Evolutionary conservation across 2,113 vertebrate species (phyloP), one percentile per base, ranked within the genome.

Genomic region (Chroicocephalus ridibundus): DNA sequence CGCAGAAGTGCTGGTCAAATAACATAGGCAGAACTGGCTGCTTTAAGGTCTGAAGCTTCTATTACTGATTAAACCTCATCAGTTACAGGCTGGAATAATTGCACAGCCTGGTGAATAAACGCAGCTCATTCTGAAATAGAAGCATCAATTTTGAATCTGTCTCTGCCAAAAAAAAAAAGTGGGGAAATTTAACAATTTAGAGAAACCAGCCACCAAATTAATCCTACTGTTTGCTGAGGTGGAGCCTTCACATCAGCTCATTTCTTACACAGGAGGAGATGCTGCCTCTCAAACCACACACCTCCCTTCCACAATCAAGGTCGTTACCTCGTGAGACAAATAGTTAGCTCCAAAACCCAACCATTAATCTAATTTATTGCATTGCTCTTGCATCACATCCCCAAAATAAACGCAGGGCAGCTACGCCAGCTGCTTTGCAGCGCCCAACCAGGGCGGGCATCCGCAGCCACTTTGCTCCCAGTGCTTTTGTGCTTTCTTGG

Each of bases 291-390:
- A 51, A 61, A 55, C 52, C 69, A 25, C 46, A 40, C 26, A 13
- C 21, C 18, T 85, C 15, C 0, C 42, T 61, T 44, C 86, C 69
- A 85, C 16, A 57, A 62, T 34, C 54, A 47, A 88, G 62, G 89
- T 91, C 24, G 5, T 44, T 62, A 54, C 15, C 29, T 64, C 13
- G 1, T 5, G 25, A 80, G 36, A 44, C 64, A 88, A 86, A 90
- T 51, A 86, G 86, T 93, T 55, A 83, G 16, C 38, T 82, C 51
- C 64, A 40, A 69, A 93, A 66, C 29, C 49, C 86, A 91, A 57
- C 40, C 34, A 6, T 81, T 60, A 79, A 72, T 64, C 77, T 58
- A 27, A 44, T 92, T 57, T 71, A 27, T 34, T 60, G 32, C 18
- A 9, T 40, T 31, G 7, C 25, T 85, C 29, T 92, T 77, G 58